Base-by-base conservation (phyloP, 2,888 invertebrate species). In the Leuctra nigra region DNA sequence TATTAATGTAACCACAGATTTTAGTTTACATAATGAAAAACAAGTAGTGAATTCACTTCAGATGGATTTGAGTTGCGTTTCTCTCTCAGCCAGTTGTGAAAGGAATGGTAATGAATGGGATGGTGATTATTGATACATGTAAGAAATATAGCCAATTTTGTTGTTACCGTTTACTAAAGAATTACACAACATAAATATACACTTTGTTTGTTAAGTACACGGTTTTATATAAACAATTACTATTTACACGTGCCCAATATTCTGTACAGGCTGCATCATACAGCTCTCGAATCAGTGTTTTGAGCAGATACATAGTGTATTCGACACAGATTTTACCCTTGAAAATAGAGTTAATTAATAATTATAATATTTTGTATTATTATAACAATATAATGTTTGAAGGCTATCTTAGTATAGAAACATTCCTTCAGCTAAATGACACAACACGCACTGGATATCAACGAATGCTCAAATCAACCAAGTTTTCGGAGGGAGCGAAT, bases 161-260 rank as follows among this genome's bases (percentile, higher is more conserved):
- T 46, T 61, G 58, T 56, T 56, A 61, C 58, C 48, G 57, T 61
- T 61, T 61, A 61, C 60, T 61, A 61, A 61, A 58, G 58, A 61
- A 55, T 56, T 55, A 58, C 60, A 61, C 56, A 58, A 61, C 58
- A 61, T 56, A 61, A 58, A 61, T 61, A 58, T 58, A 61, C 58
- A 58, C 23, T 53, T 41, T 53, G 44, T 59, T 59, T 59, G 41
- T 56, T 38, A 55, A 58, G 52, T 55, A 55, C 47, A 53, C 20
- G 39, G 36, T 29, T 48, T 36, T 35, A 35, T 56, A 33, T 56
- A 41, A 56, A 53, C 53, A 56, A 44, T 53, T 53, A 44, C n/a
- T 33, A 44, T 55, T 50, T 55, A 50, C 50, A 55, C 48, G 35
- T 44, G 55, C 36, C 39, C 35, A 44, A 44, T 54, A 53, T 52